Conservation (phyloP, 2,113 vertebrate species). For the Spheniscus mendiculus region DNA sequence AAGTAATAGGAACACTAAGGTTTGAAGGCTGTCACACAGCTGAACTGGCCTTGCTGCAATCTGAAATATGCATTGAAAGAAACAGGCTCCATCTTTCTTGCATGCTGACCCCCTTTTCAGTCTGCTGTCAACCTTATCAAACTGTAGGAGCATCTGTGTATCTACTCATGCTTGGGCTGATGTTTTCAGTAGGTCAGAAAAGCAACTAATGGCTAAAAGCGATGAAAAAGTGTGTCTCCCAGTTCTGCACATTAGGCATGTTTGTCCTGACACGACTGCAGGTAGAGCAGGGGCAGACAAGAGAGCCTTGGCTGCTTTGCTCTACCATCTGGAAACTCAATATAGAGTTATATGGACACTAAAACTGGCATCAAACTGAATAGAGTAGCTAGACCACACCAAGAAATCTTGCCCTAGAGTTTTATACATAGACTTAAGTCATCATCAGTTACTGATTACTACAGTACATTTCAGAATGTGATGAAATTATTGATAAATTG, state of each 20-base stretch:
- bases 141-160: not conserved
- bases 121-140: not conserved
- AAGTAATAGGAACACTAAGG: not conserved
- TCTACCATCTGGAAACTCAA: not conserved
- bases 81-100: not conserved
- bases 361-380: not conserved
- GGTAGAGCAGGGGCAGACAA: not conserved
- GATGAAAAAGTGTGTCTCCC: not conserved
- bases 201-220: not conserved
- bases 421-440: not conserved
- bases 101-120: not conserved
- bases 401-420: not conserved
- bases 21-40: not conserved
- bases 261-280: not conserved
- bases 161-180: not conserved
- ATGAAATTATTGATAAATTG: not conserved
- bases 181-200: not conserved
- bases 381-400: not conserved
- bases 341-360: not conserved
- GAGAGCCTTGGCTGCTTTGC: not conserved
- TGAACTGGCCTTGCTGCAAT: not conserved
- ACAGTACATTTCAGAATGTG: not conserved
- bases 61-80: not conserved
- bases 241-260: not conserved
- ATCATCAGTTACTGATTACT: not conserved